phyloP scores from a whole-genome alignment of 2,113 vertebrate genomes.

The Eubucco bourcierii region DNA sequence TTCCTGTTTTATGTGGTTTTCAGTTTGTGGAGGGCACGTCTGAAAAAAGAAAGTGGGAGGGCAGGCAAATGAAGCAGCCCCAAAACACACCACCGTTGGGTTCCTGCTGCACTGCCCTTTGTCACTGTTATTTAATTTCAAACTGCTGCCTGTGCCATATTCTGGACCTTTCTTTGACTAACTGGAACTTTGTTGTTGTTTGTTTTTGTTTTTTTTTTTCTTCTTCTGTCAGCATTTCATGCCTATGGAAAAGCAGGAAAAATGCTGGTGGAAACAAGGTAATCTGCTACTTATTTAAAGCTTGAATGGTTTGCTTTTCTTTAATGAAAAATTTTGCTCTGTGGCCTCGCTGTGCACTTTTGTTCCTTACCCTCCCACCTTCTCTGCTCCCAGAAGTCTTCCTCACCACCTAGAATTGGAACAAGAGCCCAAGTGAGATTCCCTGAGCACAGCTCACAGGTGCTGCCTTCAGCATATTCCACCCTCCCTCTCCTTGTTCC shows the following conservation, averaged over 20 bases:
- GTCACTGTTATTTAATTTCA: neutral
- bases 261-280: constrained; percentile 94
- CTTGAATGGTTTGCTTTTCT: neutral
- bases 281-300: neutral
- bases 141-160: neutral
- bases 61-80: neutral
- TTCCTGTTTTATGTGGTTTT: constrained; percentile 42
- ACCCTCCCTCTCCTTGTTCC: neutral
- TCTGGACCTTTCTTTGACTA: neutral
- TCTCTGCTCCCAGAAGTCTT: neutral
- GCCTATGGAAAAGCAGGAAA: constrained; percentile 95
- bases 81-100: neutral
- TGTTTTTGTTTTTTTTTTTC: neutral
- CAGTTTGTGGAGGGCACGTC: neutral
- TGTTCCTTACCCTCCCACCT: neutral
- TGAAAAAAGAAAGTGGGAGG: neutral
- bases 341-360: neutral
- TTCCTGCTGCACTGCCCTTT: constrained; percentile 1
- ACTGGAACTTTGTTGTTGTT: neutral
- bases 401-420: neutral
- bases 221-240: constrained; percentile 82
- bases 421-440: neutral
- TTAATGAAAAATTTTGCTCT: neutral
- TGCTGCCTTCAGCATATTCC: neutral
- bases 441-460: neutral